Conservation (phyloP, 2,113 vertebrate species). For the Tauraco erythrolophus region DNA sequence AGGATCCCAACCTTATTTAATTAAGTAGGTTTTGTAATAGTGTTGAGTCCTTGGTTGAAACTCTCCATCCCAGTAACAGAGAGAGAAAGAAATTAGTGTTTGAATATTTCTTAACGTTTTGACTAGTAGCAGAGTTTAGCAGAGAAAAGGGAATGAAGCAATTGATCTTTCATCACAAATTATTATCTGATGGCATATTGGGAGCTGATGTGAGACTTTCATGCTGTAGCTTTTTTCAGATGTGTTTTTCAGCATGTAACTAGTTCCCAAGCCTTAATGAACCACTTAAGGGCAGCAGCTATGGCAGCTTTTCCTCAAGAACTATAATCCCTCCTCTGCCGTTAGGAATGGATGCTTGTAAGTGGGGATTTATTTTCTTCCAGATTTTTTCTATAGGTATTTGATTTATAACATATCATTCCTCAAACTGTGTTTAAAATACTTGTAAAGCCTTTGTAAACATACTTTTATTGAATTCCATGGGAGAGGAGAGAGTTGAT, state of each 20-base stretch:
- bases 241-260: neutral
- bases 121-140: neutral
- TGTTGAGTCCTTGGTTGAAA: neutral
- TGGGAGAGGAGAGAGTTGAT: neutral
- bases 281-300: neutral
- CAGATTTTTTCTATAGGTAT: neutral
- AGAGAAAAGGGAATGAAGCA: neutral
- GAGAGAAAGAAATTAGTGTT: neutral
- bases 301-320: neutral
- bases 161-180: neutral
- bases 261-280: neutral
- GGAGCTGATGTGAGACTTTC: neutral
- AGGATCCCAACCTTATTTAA: neutral
- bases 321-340: neutral
- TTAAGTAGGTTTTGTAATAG: neutral
- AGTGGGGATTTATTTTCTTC: neutral
- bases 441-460: constrained; percentile 14
- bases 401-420: neutral
- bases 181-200: neutral
- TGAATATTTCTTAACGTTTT: neutral
- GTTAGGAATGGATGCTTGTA: neutral
- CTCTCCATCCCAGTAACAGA: neutral
- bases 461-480: constrained; percentile 13
- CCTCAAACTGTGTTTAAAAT: constrained; percentile 32
- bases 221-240: neutral